These are phyloP conservation scores for Hydrozoanthus gracilis DNA, from an alignment of 92 coral and sea anemone genomes.

Conservation along the genomic window DNA sequence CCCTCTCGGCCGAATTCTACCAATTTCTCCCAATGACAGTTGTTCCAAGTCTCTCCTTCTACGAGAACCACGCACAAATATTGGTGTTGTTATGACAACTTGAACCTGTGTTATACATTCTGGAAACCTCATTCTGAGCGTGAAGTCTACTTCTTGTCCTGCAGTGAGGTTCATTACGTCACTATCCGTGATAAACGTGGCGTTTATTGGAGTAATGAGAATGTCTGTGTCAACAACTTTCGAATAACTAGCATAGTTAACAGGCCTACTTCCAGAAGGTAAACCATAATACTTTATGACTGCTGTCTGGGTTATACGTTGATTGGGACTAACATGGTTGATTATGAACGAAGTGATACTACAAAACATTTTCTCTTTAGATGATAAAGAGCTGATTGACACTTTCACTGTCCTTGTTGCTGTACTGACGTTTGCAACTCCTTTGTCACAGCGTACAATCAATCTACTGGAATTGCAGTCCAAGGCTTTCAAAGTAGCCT, in stretches of 20 bases:
- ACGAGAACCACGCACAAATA: constrained; percentile 53
- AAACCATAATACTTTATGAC: constrained; percentile 60
- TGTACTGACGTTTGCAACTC: constrained; percentile 43
- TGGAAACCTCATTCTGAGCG: constrained; percentile 67
- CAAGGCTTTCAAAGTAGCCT: constrained; percentile 55
- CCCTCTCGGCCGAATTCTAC: constrained; percentile 41
- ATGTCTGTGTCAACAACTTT: constrained; percentile 47
- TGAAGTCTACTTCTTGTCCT: constrained; percentile 73
- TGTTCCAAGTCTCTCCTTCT: constrained; percentile 41
- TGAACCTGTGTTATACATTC: constrained; percentile 75
- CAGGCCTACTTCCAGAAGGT: constrained; percentile 51
- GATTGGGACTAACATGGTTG: constrained; percentile 66
- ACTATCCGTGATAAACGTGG: constrained; percentile 58
- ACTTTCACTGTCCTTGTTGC: constrained; percentile 29
- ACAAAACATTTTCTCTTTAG: constrained; percentile 55
- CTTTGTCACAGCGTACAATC: constrained; percentile 55
- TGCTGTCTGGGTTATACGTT: constrained; percentile 56
- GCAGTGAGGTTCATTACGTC: constrained; percentile 69
- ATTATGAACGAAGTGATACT: constrained; percentile 57
- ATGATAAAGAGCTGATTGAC: constrained; percentile 26
- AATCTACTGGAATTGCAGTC: constrained; percentile 37
- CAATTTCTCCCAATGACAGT: neutral
- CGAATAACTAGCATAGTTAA: constrained; percentile 58
- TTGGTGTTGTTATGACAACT: constrained; percentile 65
- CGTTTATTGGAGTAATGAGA: constrained; percentile 57